Base-by-base conservation (phyloP, 2,113 vertebrate genomes). In the Limanda limanda region DNA sequence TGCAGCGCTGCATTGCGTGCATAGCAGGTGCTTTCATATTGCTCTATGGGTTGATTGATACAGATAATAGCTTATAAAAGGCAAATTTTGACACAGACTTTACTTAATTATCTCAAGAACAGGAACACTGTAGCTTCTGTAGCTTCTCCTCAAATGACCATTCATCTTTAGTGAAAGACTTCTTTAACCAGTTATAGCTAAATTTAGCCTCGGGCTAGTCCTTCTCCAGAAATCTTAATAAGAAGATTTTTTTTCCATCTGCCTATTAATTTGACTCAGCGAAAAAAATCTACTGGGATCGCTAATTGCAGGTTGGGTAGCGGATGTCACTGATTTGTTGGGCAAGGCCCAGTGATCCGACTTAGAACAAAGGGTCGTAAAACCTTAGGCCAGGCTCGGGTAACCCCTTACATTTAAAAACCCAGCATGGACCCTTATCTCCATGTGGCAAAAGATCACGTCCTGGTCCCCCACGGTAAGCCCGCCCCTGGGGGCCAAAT, bases 271-370 rank as follows among this genome's bases (percentile, higher is more conserved):
- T 55, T 76, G 59, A 83, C 57, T 62, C 14, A 18, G 12, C 0
- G 0, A 31, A 74, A 57, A 52, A 64, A 25, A 65, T 81, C 58
- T 62, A 14, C 61, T 37, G 25, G n/a, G 25, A 64, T 76, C 68
- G 63, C 60, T 64, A 75, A 78, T 85, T 79, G 63, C 74, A 57
- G 52, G 65, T 58, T 82, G 5, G 18, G 57, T 25, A 3, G 59
- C 63, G 37, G 48, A 74, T 71, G 25, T 68, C 70, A 69, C 60
- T 74, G 74, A 84, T n/a, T n/a, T n/a, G n/a, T n/a, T n/a, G n/a
- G n/a, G n/a, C n/a, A n/a, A n/a, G n/a, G n/a, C n/a, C n/a, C n/a
- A n/a, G n/a, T n/a, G n/a, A n/a, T n/a, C n/a, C n/a, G n/a, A n/a
- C n/a, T n/a, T n/a, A n/a, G n/a, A n/a, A n/a, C n/a, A n/a, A n/a